Evolutionary conservation across 1,140 invertebrate genomes (phyloP), one percentile per base, ranked within the genome.

Genomic region (Riptortus pedestris): DNA sequence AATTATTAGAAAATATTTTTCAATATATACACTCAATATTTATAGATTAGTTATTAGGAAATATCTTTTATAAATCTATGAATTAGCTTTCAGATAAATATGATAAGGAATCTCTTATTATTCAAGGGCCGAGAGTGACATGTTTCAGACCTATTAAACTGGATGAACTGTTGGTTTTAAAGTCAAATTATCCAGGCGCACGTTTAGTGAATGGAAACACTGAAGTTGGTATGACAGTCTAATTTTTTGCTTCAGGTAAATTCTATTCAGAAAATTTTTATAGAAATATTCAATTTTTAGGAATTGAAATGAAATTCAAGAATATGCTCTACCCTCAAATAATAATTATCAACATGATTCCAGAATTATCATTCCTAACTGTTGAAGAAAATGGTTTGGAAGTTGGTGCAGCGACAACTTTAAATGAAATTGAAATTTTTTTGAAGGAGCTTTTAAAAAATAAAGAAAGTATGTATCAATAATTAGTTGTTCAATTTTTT

Each of bases 161-260:
- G n/a, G 66, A 80, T 27, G 78, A 90, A 62, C 70, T 96, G 1
- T 71, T 96, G 0, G 68, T 78, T 20, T 73, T 96, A 16, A 96
- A 96, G 77, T 66, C 78, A 14, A 72, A 79, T 60, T 80, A 82
- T 77, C 89, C 88, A 0, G 67, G 83, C 68, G 87, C 89, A 11
- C 92, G 90, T 78, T 79, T 98, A n/a, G 82, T 97, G 16, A 85
- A 86, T 48, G 95, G 95, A 20, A 97, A 97, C 74, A 94, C 93
- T 0, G 94, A 97, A 84, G 79, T 97, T 62, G 92, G 92, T 69
- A 60, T 62, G 60, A 18, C 16, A 38, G 5, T 14, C 5, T 38
- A 38, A 38, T 5, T 38, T 2, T n/a, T n/a, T n/a, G n/a, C n/a
- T n/a, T n/a, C n/a, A n/a, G n/a, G n/a, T n/a, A n/a, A n/a, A n/a